phyloP scores from a whole-genome alignment of 1,140 invertebrate genomes.

The Ganaspis sp. region DNA sequence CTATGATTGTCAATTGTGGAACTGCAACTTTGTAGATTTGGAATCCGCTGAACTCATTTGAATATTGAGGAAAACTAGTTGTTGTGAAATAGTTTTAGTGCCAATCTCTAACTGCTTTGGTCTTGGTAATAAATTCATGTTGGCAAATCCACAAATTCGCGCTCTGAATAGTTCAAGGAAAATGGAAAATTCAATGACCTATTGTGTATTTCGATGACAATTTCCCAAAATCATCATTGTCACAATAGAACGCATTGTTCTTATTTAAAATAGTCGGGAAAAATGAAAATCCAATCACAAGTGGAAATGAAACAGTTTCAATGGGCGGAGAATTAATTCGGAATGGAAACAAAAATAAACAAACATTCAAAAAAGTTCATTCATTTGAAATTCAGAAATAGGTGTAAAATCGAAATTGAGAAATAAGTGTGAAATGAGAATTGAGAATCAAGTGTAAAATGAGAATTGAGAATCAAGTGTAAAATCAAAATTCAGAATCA shows the following conservation, averaged over 20 bases:
- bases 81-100: conserved; percentile 10
- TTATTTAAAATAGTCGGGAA: no score
- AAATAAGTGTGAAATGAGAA: no score
- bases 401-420: no score
- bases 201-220: background rate
- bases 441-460: no score
- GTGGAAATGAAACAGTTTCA: no score
- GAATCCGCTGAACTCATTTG: conserved; percentile 21
- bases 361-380: no score
- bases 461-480: no score
- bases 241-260: background rate
- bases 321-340: no score
- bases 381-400: no score
- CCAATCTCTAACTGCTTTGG: conserved; percentile 16
- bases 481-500: no score
- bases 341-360: no score
- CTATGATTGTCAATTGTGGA: conserved; percentile 13
- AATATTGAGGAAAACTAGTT: conserved; percentile 26
- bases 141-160: conserved; percentile 4
- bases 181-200: background rate
- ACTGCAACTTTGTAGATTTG: conserved; percentile 25
- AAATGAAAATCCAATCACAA: no score
- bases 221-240: background rate
- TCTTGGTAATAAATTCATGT: conserved; percentile 20
- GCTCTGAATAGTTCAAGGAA: background rate